A percentile compares a stretch with the other conserved stretches of the same genome.
phyloP scores from a whole-genome alignment of 2,888 invertebrate species.

The Drosophila cyrtoloma region DNA sequence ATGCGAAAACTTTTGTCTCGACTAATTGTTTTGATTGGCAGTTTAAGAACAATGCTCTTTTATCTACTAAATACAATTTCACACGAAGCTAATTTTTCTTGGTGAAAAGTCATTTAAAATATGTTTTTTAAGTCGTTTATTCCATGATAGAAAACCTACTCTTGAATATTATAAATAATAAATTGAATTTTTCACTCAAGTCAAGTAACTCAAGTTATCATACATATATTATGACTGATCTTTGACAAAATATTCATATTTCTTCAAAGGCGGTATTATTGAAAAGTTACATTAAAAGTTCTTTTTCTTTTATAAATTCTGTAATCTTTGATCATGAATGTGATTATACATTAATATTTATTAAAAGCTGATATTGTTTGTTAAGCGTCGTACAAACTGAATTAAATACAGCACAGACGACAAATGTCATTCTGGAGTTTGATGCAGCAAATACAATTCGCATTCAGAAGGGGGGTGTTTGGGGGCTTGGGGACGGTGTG shows the following conservation, averaged over 20 bases:
- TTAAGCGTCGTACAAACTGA: slow-evolving; percentile 56
- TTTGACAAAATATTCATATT: neutral
- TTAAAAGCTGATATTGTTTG: slow-evolving; percentile 8
- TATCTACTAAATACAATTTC: neutral
- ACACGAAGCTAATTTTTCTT: neutral
- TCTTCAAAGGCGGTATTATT: neutral
- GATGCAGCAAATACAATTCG: slow-evolving; percentile 10
- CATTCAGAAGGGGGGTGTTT: slow-evolving; percentile 18
- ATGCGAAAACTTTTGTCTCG: no score
- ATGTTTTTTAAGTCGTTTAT: neutral
- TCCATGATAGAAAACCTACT: no score
- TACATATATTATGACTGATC: neutral
- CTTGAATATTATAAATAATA: neutral
- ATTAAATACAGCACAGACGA: slow-evolving; percentile 67
- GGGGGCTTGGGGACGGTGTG: neutral
- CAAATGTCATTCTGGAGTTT: slow-evolving; percentile 38
- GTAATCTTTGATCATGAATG: neutral
- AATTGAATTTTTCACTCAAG: neutral
- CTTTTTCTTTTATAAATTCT: neutral
- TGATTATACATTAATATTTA: slow-evolving; percentile 14
- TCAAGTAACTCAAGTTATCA: no score
- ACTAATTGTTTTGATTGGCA: no score
- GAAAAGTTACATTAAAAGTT: neutral
- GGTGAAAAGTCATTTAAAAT: neutral
- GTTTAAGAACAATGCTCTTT: neutral